Conservation (phyloP, 2,113 vertebrate genomes). For the Gulo gulo region DNA sequence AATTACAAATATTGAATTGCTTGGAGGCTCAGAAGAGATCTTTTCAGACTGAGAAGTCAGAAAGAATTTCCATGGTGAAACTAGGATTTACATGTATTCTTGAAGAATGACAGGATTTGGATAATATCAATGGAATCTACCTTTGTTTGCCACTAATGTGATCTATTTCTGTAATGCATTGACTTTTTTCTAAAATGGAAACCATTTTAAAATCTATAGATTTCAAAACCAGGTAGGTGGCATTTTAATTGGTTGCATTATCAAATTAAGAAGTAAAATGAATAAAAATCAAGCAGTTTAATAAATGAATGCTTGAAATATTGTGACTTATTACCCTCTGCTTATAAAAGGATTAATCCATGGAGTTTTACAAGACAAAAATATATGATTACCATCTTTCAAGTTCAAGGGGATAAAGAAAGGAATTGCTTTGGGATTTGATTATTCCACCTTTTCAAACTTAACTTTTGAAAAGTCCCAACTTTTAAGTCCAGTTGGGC, state of each 20-base stretch:
- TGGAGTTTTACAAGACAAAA: background rate
- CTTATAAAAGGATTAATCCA: background rate
- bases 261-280: constrained; percentile 34
- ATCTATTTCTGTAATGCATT: constrained; percentile 1
- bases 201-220: background rate
- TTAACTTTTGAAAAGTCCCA: constrained; percentile 19
- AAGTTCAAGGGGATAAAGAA: background rate
- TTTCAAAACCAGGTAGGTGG: constrained; percentile 1
- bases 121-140: background rate
- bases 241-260: constrained; percentile 47
- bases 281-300: constrained; percentile 38
- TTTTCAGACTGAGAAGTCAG: background rate
- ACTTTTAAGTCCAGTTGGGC: constrained; percentile 8
- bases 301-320: constrained; percentile 5
- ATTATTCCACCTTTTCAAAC: constrained; percentile 13
- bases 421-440: constrained; percentile 21
- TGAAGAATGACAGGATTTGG: constrained; percentile 20
- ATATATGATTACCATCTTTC: background rate
- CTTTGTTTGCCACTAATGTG: constrained; percentile 22
- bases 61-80: background rate
- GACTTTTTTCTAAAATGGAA: constrained; percentile 30
- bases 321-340: background rate
- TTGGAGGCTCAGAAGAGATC: background rate
- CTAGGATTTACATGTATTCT: constrained; percentile 25
- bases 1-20: background rate